These are phyloP conservation scores for Macrosteles quadrilineatus DNA, from an alignment of 1,140 invertebrate species.

Conservation along the genomic window DNA sequence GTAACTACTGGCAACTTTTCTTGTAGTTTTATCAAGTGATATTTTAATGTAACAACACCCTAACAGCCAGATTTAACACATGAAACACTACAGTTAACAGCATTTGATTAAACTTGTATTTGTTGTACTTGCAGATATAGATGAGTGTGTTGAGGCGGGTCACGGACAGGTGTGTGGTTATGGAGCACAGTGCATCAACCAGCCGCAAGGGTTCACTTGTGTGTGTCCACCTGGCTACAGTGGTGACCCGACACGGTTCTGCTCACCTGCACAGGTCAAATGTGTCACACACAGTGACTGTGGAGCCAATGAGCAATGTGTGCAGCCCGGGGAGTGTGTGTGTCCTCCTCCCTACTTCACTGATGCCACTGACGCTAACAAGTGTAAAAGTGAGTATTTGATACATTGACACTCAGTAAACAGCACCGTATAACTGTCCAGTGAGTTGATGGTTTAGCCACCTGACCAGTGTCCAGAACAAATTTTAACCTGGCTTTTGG, in stretches of 20 bases:
- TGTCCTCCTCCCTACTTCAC: constrained; percentile 87
- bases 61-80: too few species aligned
- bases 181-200: constrained; percentile 83
- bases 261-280: constrained; percentile 74
- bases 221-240: constrained; percentile 76
- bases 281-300: constrained; percentile 81
- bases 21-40: neutral
- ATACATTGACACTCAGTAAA: neutral
- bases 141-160: constrained; percentile 77
- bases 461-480: too few species aligned
- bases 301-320: constrained; percentile 82
- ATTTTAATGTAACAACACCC: too few species aligned
- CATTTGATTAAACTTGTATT: neutral
- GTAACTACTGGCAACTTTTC: constrained; percentile 1
- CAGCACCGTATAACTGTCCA: neutral
- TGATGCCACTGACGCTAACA: constrained; percentile 74
- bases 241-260: constrained; percentile 63
- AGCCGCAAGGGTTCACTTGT: constrained; percentile 75
- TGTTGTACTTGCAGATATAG: constrained; percentile 42
- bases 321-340: constrained; percentile 85
- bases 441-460: neutral
- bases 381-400: constrained; percentile 71
- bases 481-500: too few species aligned
- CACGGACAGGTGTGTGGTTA: constrained; percentile 76
- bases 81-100: too few species aligned